These are phyloP conservation scores for Amazona vittata DNA, from an alignment of 2,113 vertebrate species.

Conservation along the genomic window DNA sequence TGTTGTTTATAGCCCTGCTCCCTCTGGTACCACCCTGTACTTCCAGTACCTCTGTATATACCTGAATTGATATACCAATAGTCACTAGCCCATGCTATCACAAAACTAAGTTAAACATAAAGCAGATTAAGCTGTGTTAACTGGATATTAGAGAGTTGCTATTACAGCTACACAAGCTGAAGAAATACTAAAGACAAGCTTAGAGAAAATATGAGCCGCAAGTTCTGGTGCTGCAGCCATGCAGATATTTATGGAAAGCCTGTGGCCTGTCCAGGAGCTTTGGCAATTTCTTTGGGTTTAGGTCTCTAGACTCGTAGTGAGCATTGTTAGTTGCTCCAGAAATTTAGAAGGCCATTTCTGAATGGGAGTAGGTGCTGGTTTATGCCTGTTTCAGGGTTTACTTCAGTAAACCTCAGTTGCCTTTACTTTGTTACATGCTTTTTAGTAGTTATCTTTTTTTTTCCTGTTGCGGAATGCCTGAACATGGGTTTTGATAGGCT, in stretches of 20 bases:
- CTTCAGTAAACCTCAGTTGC: background rate
- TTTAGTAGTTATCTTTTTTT: background rate
- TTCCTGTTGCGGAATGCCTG: background rate
- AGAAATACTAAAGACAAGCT: background rate
- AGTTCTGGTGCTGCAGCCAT: background rate
- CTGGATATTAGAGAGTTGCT: background rate
- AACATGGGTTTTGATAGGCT: background rate
- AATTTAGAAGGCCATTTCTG: background rate
- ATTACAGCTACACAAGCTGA: background rate
- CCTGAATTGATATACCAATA: rapidly evolving
- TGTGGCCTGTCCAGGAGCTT: background rate
- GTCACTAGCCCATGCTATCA: background rate
- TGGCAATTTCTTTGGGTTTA: background rate
- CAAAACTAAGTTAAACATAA: background rate
- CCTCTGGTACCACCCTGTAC: background rate
- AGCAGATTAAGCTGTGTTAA: background rate
- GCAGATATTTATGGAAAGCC: background rate
- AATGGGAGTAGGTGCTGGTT: background rate
- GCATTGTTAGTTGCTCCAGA: background rate
- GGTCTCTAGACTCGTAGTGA: background rate
- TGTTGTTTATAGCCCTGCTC: background rate
- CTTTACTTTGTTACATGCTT: background rate
- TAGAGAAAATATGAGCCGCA: background rate
- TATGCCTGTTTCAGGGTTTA: background rate
- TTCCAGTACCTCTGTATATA: background rate